Percentiles rank a stretch among this genome's conserved stretches.
Evolutionary conservation across 2,797 vertebrate species (phyloP).

Genomic region (Tragopan temminckii): DNA sequence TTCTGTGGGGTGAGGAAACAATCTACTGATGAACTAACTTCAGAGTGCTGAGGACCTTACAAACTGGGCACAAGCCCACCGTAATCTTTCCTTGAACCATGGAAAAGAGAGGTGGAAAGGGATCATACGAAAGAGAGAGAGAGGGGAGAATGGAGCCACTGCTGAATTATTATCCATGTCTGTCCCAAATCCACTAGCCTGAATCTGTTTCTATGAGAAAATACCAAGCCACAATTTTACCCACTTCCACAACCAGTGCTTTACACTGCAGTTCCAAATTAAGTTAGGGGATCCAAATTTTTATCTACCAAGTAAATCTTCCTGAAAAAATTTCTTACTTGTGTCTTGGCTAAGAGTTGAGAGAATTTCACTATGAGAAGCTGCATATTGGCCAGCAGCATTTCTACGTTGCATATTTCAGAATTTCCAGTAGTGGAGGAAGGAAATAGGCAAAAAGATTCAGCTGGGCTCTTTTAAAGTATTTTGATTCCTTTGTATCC

Average conservation of each 20-base stretch:
- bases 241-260: not conserved
- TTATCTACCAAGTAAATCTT: not conserved
- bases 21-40: not conserved
- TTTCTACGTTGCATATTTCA: not conserved
- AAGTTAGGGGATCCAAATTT: not conserved
- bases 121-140: not conserved
- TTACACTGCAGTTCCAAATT: not conserved
- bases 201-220: not conserved
- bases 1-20: fast-evolving
- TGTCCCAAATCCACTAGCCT: not conserved
- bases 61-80: fast-evolving
- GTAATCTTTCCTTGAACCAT: not conserved
- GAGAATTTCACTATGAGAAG: not conserved
- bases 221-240: not conserved
- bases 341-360: not conserved
- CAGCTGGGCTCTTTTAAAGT: not conserved
- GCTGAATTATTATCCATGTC: not conserved
- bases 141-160: not conserved
- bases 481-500: not conserved
- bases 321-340: not conserved
- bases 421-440: not conserved
- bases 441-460: not conserved
- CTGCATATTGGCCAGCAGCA: not conserved
- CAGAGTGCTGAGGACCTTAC: not conserved
- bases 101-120: not conserved